Base-by-base conservation (phyloP, 2,888 invertebrate species). In the Pristionchus japonicus region DNA sequence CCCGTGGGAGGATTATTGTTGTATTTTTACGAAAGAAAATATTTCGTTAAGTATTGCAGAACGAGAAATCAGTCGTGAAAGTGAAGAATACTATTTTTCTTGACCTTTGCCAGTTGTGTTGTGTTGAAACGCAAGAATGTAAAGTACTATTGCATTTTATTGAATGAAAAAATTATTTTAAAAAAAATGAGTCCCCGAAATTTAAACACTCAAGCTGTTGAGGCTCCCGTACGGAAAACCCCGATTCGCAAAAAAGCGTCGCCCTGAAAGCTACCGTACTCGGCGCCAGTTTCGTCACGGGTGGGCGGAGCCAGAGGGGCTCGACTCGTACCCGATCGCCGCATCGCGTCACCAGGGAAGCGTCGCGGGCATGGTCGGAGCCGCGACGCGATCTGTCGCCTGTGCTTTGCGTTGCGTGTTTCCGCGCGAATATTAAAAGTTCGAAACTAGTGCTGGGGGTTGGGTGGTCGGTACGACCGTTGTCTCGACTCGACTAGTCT, bases 361-460 rank as follows among this genome's bases (percentile, higher is more conserved):
- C 84, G 84, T 84, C 57, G 84, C 84, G 57, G 84, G 34, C 49
- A 52, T 52, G 47, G 27, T 37, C 49, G 34, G 23, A 49, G 82
- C 57, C 84, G 84, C 84, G 61, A 84, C 84, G 84, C 57, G 80
- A 80, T 80, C 40, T 34, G 82, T 37, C 37, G 82, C 49, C 52
- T 37, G 84, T 84, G 84, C 84, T 57, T 84, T 84, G 84, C 84
- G 84, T 84, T 84, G 84, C 84, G 84, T 52, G 40, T 84, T 84
- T 84, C 84, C 84, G 84, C 84, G 84, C 57, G 84, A 84, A 84
- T 84, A 57, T 84, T 34, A 84, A 84, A 27, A 84, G 49, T 84
- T 61, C 27, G 49, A 80, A 47, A 6, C 77, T n/a, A 43, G 27
- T 80, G 34, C 61, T 34, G 20, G 43, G 27, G 17, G 64, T 64